These are phyloP conservation scores for Chirona hameri DNA, from an alignment of 2,888 invertebrate species.

Conservation along the genomic window DNA sequence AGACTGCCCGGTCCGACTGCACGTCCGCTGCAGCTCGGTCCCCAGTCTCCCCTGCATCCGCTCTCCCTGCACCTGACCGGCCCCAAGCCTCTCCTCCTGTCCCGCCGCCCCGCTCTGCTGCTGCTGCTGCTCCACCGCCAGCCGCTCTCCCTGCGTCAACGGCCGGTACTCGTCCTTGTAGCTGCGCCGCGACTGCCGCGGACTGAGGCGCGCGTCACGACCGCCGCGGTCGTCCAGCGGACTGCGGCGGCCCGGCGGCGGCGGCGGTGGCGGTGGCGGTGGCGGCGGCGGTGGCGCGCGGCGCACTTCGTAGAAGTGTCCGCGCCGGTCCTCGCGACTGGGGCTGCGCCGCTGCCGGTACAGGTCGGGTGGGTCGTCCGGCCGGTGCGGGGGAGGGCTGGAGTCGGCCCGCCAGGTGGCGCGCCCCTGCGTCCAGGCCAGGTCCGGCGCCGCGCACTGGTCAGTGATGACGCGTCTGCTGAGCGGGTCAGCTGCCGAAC, in stretches of 20 bases:
- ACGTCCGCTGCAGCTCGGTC: too few species aligned
- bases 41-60: not conserved
- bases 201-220: not conserved
- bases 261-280: slow-evolving; percentile 28
- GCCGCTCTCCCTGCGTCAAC: not conserved
- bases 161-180: not conserved
- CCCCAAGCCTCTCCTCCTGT: not conserved
- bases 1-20: too few species aligned
- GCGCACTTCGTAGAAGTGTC: not conserved
- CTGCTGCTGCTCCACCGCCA: not conserved
- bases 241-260: not conserved
- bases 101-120: slow-evolving; percentile 26
- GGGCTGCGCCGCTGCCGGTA: not conserved
- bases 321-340: not conserved
- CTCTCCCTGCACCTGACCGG: not conserved
- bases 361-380: slow-evolving; percentile 23
- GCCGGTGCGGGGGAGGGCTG: slow-evolving; percentile 32
- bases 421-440: slow-evolving; percentile 24
- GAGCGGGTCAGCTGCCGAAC: not conserved
- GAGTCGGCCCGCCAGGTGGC: slow-evolving; percentile 35
- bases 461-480: slow-evolving; percentile 5
- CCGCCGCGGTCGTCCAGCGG: not conserved
- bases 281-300: slow-evolving; percentile 31
- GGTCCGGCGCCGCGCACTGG: slow-evolving; percentile 10
- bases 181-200: not conserved